These are phyloP conservation scores for Palaemon carinicauda DNA, from an alignment of 1,140 invertebrate genomes.

Conservation along the genomic window DNA sequence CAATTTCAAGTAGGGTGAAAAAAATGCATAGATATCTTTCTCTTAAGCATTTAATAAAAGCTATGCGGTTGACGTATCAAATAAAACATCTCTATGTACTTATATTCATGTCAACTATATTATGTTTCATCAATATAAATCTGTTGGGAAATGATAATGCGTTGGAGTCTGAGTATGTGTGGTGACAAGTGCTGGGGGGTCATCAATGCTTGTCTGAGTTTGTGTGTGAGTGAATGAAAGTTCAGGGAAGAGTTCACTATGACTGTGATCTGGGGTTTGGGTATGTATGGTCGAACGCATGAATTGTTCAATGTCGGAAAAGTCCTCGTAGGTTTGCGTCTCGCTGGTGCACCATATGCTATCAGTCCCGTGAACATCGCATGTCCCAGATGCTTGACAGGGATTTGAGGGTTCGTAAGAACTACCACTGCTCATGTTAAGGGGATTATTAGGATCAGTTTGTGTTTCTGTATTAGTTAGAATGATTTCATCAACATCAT, in stretches of 20 bases:
- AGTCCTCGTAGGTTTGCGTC: constrained; percentile 56
- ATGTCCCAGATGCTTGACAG: constrained; percentile 18
- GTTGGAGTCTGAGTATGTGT: constrained; percentile 51
- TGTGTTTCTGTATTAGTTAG: constrained; percentile 44
- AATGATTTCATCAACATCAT: constrained; percentile 48
- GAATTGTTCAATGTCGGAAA: constrained; percentile 53
- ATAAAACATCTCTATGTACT: background rate
- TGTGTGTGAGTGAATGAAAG: constrained; percentile 51
- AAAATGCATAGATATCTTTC: no score
- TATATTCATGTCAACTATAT: background rate
- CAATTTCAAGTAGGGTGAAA: no score
- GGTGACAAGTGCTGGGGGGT: constrained; percentile 48
- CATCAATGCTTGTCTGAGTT: constrained; percentile 52
- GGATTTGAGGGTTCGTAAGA: constrained; percentile 4
- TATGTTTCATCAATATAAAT: background rate
- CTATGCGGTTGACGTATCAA: background rate
- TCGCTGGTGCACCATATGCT: constrained; percentile 55
- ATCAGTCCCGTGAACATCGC: constrained; percentile 37
- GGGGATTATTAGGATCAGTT: constrained; percentile 34
- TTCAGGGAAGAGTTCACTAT: constrained; percentile 52
- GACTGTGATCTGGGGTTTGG: constrained; percentile 48
- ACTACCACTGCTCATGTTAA: constrained; percentile 11
- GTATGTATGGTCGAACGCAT: constrained; percentile 56
- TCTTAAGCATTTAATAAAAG: no score
- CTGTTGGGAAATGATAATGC: background rate